Conservation (phyloP, 2,888 invertebrate genomes). For the Meandrusa payeni region DNA sequence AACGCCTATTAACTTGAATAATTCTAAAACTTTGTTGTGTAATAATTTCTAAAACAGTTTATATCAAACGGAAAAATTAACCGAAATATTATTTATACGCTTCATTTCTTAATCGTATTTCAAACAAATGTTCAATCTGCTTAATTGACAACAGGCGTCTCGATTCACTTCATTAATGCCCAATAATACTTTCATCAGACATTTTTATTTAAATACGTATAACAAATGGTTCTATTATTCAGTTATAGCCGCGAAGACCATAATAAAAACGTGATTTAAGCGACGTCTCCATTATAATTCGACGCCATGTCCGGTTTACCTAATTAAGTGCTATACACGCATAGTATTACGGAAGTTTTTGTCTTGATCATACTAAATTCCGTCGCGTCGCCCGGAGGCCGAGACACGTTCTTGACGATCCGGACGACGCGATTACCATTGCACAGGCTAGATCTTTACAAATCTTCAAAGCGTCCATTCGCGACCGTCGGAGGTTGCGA, state of each 20-base stretch:
- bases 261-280: slow-evolving; percentile 31
- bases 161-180: slow-evolving; percentile 24
- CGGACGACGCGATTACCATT: too few species aligned
- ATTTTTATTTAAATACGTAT: slow-evolving; percentile 28
- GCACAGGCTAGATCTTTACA: too few species aligned
- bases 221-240: slow-evolving; percentile 31
- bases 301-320: slow-evolving; percentile 14
- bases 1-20: too few species aligned
- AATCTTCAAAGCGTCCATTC: too few species aligned
- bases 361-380: too few species aligned
- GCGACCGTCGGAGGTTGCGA: too few species aligned
- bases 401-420: too few species aligned
- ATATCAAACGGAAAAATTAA: too few species aligned
- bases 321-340: slow-evolving; percentile 9
- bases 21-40: too few species aligned
- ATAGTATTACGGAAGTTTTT: slow-evolving; percentile 8
- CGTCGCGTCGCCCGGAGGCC: too few species aligned
- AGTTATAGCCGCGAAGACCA: slow-evolving; percentile 24
- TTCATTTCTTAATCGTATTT: not conserved
- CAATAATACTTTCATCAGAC: slow-evolving; percentile 27
- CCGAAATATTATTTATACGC: too few species aligned
- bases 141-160: slow-evolving; percentile 20
- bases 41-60: too few species aligned
- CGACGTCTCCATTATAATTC: slow-evolving; percentile 27
- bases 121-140: slow-evolving; percentile 1